Evolutionary conservation across 2,113 vertebrate genomes (phyloP).

Genomic region (Alexandromys fortis): DNA sequence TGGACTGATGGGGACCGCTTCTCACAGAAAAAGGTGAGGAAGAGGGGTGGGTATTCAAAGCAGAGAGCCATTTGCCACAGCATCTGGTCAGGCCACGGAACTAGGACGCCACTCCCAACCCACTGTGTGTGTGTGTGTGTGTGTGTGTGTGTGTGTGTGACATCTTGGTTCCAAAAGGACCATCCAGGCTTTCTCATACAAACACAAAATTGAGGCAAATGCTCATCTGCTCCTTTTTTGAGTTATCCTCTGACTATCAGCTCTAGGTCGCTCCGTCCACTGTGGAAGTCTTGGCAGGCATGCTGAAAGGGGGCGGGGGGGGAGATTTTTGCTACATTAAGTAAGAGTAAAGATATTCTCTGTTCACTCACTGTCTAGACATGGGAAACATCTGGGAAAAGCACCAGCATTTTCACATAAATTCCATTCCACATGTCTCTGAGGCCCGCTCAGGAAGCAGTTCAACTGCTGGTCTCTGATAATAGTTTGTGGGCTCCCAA

Average conservation of each 20-base stretch:
- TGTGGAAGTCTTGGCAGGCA: constrained; percentile 51
- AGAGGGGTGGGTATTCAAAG: background rate
- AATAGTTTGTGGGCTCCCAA: constrained; percentile 35
- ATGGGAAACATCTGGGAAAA: constrained; percentile 74
- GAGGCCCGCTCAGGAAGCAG: constrained; percentile 37
- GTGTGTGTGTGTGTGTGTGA: no score
- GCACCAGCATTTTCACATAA: constrained; percentile 67
- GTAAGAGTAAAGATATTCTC: constrained; percentile 72
- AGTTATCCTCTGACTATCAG: constrained; percentile 39
- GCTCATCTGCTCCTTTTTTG: constrained; percentile 46
- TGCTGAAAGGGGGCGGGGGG: constrained; percentile 38
- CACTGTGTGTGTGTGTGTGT: background rate
- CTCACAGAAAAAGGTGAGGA: background rate
- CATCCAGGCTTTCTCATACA: background rate
- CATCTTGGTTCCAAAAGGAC: background rate
- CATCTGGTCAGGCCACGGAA: background rate
- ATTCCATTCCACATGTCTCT: constrained; percentile 58
- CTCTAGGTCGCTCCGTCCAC: background rate
- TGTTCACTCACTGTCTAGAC: constrained; percentile 73
- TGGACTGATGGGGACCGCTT: background rate
- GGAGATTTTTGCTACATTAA: constrained; percentile 72
- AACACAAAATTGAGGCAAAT: constrained; percentile 29
- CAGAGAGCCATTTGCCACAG: background rate
- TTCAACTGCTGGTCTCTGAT: constrained; percentile 21
- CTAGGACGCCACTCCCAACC: background rate